A percentile compares a stretch with the other conserved stretches of the same genome.
These are phyloP conservation scores for Catalaphyllia jardinei DNA, from an alignment of 64 coral and sea anemone genomes.

Conservation along the genomic window DNA sequence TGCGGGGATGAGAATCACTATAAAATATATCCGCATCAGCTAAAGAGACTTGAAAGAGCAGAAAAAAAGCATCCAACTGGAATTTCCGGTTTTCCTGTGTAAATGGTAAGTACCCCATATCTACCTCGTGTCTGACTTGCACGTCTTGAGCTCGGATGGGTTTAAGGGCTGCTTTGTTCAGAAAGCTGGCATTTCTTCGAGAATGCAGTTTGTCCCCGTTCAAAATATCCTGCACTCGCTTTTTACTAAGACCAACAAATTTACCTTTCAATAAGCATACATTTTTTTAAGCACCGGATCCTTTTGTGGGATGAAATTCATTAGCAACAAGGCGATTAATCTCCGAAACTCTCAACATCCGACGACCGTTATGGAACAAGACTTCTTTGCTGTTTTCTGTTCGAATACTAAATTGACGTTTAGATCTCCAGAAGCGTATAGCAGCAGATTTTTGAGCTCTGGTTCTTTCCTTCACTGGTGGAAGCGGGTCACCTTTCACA, in stretches of 20 bases:
- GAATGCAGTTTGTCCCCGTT: conserved; percentile 15
- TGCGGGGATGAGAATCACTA: too few relatives aligned
- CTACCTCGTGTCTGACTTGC: background rate
- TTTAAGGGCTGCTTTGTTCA: conserved; percentile 8
- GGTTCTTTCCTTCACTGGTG: conserved; percentile 29
- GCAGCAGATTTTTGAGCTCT: background rate
- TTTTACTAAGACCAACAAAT: background rate
- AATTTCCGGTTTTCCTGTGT: too few relatives aligned
- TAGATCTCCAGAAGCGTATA: conserved; percentile 26
- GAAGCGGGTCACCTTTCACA: background rate
- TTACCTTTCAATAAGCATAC: conserved; percentile 40
- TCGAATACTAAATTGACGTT: background rate
- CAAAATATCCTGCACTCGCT: conserved; percentile 9
- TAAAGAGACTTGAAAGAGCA: too few relatives aligned
- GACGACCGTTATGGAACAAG: background rate
- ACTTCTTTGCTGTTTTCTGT: background rate
- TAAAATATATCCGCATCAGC: too few relatives aligned
- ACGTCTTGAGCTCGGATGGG: background rate
- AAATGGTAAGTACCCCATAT: too few relatives aligned
- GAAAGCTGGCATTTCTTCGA: background rate
- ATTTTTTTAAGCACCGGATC: conserved; percentile 44
- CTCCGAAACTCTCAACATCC: background rate
- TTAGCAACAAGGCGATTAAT: too few relatives aligned
- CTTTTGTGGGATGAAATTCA: background rate
- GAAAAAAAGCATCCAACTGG: too few relatives aligned